Percentiles rank a stretch among this genome's conserved stretches.
Conservation (phyloP, 2,888 invertebrate genomes). For the Cantharis rustica region DNA sequence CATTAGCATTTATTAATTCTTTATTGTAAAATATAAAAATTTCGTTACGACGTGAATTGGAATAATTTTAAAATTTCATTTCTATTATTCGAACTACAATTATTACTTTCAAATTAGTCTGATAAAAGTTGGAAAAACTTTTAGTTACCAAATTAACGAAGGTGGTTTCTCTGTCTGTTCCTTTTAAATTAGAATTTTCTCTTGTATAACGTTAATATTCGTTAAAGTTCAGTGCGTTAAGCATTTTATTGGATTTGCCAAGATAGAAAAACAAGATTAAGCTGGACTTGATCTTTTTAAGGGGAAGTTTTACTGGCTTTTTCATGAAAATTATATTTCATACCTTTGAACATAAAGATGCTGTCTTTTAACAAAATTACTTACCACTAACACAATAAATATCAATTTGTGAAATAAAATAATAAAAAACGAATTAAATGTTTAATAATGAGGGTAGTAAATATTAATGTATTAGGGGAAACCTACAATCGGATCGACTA, state of each 20-base stretch:
- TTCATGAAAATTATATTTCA: neutral
- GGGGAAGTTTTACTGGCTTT: neutral
- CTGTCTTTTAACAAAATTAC: neutral
- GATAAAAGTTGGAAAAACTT: conserved; percentile 7
- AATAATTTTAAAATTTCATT: neutral
- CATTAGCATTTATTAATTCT: conserved; percentile 2
- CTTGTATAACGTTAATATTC: conserved; percentile 20
- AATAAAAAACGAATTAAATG: neutral
- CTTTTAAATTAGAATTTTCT: conserved; percentile 19
- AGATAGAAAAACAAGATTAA: conserved; percentile 21
- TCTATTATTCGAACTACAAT: conserved; percentile 16
- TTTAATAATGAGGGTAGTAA: neutral
- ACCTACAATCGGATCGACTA: neutral
- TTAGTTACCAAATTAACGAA: conserved; percentile 8
- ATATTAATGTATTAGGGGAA: neutral
- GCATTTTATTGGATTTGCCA: conserved; percentile 24
- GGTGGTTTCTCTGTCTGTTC: conserved; percentile 9
- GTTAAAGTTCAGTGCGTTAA: conserved; percentile 22
- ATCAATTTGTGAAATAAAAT: neutral
- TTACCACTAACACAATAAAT: neutral
- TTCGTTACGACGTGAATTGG: neutral
- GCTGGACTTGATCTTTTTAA: conserved; percentile 22
- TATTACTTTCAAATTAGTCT: conserved; percentile 26
- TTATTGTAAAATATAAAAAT: neutral
- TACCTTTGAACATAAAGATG: neutral